Evolutionary conservation across 2,888 invertebrate genomes (phyloP).

Genomic region (Standfussiana lucernea): DNA sequence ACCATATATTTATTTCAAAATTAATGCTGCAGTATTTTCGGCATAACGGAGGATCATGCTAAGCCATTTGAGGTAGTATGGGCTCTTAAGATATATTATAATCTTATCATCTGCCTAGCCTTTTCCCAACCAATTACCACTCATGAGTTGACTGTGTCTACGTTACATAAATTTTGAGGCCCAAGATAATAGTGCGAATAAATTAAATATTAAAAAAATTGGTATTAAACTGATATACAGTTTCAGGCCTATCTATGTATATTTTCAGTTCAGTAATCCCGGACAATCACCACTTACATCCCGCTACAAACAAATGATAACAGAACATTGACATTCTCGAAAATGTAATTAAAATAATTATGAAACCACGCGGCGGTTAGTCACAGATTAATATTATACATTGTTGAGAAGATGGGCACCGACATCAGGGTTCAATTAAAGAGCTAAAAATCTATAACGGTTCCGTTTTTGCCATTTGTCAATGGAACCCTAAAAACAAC

Average conservation of each 20-base stretch:
- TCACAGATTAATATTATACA: neutral
- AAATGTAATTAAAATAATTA: neutral
- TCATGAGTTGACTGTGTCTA: no score
- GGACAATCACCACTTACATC: neutral
- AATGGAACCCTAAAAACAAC: no score
- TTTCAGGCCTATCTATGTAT: conserved; percentile 1
- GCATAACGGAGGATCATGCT: neutral
- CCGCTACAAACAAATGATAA: conserved; percentile 8
- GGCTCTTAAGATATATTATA: neutral
- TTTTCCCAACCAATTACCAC: no score
- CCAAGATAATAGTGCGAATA: neutral
- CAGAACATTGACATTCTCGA: conserved; percentile 4
- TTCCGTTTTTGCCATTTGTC: no score
- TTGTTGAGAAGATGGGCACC: neutral
- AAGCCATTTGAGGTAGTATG: neutral
- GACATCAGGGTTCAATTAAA: neutral
- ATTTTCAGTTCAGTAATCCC: conserved; percentile 12
- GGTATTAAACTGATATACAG: neutral
- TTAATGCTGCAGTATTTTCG: neutral
- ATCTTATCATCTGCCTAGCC: no score
- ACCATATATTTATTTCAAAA: neutral
- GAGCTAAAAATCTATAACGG: neutral
- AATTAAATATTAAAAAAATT: neutral
- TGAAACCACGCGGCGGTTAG: neutral
- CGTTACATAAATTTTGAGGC: neutral